Base-by-base conservation (phyloP, 2,888 invertebrate species). In the Sarcophaga carnaria region DNA sequence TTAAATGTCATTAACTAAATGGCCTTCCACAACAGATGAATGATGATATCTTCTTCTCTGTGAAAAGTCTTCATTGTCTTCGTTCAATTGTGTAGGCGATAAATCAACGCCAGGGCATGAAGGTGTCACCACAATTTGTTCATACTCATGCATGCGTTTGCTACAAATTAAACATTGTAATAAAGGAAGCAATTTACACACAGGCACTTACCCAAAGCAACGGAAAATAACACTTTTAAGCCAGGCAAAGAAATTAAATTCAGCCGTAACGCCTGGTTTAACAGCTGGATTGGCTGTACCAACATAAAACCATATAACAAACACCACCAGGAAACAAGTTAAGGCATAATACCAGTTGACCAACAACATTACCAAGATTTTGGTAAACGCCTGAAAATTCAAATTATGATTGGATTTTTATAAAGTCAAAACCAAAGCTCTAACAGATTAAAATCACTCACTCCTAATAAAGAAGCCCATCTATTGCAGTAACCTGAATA, bases 221-320 rank as follows among this genome's bases (percentile, higher is more conserved):
- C 96, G 95, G 76, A 97, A 94, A 88, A 97, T 94, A 2, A 95
- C 94, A 89, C 95, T 95, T 92, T 96, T 97, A 27, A 97, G 92
- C 97, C 97, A 97, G 74, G 95, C 95, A 90, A 97, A 96, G 90
- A 97, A 96, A 89, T 95, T 95, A 92, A 97, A 97, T 92, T 97
- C 97, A 0, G 96, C 95, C 0, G 97, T 97, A 47, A 97, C 94
- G 64, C 99, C 99, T 0, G 98, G 98, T 92, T 98, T 98, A 10
- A 98, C 98, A 5, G 98, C 98, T 11, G 99, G 99, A 94, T 98
- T 98, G 10, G 98, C 97, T 76, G 97, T 97, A 66, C 98, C 98
- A 88, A 99, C 98, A 94, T 99, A 99, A 91, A 98, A 95, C 97
- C 98, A 99, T 85, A 99, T 95, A 76, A 98, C 94, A 93, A 97